Evolutionary conservation across 2,113 vertebrate species (phyloP).

Genomic region (Misgurnus mizolepis): DNA sequence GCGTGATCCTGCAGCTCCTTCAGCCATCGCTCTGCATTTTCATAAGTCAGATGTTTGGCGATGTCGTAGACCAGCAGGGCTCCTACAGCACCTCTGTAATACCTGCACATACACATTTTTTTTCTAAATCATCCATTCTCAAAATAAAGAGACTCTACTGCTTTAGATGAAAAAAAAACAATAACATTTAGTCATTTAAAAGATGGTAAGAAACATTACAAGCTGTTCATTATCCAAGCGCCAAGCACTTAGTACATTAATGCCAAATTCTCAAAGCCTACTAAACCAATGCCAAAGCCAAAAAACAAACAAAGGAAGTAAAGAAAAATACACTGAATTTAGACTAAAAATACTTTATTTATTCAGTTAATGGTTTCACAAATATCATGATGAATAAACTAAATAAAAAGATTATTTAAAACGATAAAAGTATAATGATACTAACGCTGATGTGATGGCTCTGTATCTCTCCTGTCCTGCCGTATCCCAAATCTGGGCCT

Average conservation of each 20-base stretch:
- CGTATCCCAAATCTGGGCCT: constrained; percentile 89
- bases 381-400: too few species aligned
- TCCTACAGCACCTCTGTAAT: constrained; percentile 83
- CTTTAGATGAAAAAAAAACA: too few species aligned
- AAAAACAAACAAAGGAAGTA: too few species aligned
- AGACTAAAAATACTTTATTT: too few species aligned
- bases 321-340: too few species aligned
- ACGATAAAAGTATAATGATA: constrained; percentile 29
- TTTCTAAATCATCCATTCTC: too few species aligned
- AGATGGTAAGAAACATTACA: background rate
- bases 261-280: too few species aligned
- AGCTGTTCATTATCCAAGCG: background rate
- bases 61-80: constrained; percentile 86
- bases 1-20: constrained; percentile 88
- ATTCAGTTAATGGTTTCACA: background rate
- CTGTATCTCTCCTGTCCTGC: constrained; percentile 86
- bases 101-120: constrained; percentile 64
- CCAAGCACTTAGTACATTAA: too few species aligned
- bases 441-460: constrained; percentile 87
- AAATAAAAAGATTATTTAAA: background rate
- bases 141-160: too few species aligned
- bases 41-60: constrained; percentile 85
- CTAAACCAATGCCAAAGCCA: too few species aligned
- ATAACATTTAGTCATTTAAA: background rate
- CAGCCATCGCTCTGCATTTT: constrained; percentile 85